A percentile compares a stretch with the other conserved stretches of the same genome.
Evolutionary conservation across 2,113 vertebrate species (phyloP).

Genomic region (Hypanus sabinus): DNA sequence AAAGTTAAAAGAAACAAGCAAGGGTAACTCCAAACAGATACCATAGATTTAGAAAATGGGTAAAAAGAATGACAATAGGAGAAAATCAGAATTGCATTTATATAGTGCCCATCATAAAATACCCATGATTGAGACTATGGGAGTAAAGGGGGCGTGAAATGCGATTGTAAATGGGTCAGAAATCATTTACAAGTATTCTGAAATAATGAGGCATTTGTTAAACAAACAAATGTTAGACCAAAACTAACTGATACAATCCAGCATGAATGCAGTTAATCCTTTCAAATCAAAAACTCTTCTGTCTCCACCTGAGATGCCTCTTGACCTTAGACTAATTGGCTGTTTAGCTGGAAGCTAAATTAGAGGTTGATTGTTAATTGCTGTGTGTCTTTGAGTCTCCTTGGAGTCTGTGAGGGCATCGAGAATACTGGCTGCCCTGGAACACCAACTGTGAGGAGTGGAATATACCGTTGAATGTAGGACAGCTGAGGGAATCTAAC

Average conservation of each 20-base stretch:
- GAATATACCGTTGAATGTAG: background rate
- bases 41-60: no score
- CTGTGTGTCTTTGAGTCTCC: slow-evolving; percentile 19
- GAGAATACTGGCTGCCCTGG: background rate
- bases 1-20: background rate
- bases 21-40: background rate
- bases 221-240: background rate
- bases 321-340: slow-evolving; percentile 28
- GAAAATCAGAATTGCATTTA: background rate
- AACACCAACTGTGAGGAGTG: background rate
- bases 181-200: background rate
- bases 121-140: background rate
- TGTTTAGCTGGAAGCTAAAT: slow-evolving; percentile 24
- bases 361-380: slow-evolving; percentile 27
- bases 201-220: background rate
- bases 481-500: background rate
- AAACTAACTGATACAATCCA: background rate
- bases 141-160: background rate
- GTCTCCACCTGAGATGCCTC: background rate
- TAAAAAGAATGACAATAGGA: background rate
- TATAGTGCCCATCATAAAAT: background rate
- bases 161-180: background rate
- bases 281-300: background rate
- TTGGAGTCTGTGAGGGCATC: background rate
- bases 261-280: background rate